Conservation (phyloP, 2,797 vertebrate genomes). For the Liasis olivaceus region DNA sequence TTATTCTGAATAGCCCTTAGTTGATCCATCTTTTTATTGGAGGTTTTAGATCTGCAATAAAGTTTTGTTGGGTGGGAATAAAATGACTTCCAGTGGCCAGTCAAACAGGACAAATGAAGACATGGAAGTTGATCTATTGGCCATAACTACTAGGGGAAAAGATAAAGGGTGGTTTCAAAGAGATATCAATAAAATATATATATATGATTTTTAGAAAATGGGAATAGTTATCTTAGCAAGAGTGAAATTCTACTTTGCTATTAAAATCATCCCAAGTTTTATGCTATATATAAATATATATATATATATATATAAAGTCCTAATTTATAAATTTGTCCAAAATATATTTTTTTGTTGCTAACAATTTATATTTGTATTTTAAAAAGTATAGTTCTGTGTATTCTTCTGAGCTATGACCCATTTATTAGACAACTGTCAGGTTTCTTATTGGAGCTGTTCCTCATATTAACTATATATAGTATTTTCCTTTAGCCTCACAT, state of each 20-base stretch:
- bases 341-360: not conserved
- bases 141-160: not conserved
- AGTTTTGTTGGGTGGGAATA: conserved; percentile 6
- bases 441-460: not conserved
- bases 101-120: too few species aligned
- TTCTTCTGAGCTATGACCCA: not conserved
- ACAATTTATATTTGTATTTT: not conserved
- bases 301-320: not conserved
- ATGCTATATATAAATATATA: not conserved
- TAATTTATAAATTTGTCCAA: not conserved
- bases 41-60: conserved; percentile 42
- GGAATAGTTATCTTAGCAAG: not conserved
- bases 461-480: not conserved
- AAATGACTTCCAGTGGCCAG: not conserved
- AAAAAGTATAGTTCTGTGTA: not conserved
- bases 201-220: not conserved
- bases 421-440: not conserved
- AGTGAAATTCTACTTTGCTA: not conserved
- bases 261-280: not conserved
- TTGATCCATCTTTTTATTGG: conserved; percentile 57
- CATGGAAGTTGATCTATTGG: too few species aligned
- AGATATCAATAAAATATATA: not conserved
- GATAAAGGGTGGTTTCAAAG: not conserved
- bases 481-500: not conserved
- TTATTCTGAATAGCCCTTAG: conserved; percentile 51